These are phyloP conservation scores for Hemiscyllium ocellatum DNA, from an alignment of 2,113 vertebrate species.

Conservation along the genomic window DNA sequence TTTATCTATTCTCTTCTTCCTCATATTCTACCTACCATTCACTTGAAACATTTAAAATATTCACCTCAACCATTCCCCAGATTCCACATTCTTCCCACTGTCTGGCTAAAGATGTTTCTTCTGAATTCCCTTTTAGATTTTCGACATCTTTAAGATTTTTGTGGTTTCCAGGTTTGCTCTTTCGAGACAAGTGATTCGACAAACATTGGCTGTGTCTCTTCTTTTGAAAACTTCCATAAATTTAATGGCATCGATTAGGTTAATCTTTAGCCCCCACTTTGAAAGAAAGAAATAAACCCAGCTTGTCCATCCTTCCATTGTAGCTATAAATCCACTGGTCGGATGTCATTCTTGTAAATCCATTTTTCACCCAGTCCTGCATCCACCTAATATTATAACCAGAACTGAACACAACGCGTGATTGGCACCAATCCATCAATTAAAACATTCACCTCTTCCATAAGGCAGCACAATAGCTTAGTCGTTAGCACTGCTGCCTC, in stretches of 20 bases:
- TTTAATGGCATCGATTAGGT: background rate
- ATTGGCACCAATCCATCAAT: background rate
- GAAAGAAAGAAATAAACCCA: background rate
- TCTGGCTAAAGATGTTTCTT: too few species aligned
- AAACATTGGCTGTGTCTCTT: background rate
- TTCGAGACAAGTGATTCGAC: background rate
- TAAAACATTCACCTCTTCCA: too few species aligned
- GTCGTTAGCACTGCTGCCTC: too few species aligned
- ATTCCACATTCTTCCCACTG: background rate
- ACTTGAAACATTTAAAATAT: background rate
- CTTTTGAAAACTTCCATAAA: background rate
- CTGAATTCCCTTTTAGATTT: too few species aligned
- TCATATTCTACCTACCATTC: background rate
- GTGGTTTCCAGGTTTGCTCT: background rate
- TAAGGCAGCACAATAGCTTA: too few species aligned
- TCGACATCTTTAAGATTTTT: background rate
- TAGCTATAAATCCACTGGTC: background rate
- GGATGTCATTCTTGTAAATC: background rate
- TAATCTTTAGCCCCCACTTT: background rate
- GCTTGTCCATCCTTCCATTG: background rate
- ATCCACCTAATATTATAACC: background rate
- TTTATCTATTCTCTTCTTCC: background rate
- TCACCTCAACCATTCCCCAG: background rate
- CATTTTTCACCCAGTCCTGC: background rate
- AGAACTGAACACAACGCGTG: background rate